Conservation (phyloP, 2,888 invertebrate species). For the Pristionchus mayeri region DNA sequence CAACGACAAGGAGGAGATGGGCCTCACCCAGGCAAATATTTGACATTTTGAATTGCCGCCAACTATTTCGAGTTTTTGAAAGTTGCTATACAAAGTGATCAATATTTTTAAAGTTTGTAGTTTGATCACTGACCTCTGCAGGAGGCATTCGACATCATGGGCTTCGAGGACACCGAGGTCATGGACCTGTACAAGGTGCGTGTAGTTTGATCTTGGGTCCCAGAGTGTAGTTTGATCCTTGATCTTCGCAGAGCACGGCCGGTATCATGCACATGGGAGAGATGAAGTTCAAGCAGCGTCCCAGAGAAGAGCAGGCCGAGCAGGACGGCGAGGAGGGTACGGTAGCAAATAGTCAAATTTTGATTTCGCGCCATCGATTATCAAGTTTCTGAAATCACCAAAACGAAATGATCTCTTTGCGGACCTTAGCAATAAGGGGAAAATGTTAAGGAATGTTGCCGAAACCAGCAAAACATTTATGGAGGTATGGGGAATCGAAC, state of each 20-base stretch:
- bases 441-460: not conserved
- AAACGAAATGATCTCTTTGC: no score
- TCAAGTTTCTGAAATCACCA: no score
- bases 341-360: conserved; percentile 77
- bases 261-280: conserved; percentile 99
- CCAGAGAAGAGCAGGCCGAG: conserved; percentile 99
- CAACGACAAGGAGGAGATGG: conserved; percentile 94
- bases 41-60: not conserved
- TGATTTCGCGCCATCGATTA: no score
- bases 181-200: conserved; percentile 93
- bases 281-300: conserved; percentile 99
- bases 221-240: conserved; percentile 11
- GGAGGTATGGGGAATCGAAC: conserved; percentile 61
- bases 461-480: conserved; percentile 32
- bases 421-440: not conserved
- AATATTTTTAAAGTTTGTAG: no score
- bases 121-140: conserved; percentile 76
- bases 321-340: conserved; percentile 80
- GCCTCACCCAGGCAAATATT: conserved; percentile 71
- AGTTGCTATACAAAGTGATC: no score
- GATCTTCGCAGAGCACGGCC: conserved; percentile 54
- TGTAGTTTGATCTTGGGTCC: not conserved
- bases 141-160: conserved; percentile 99
- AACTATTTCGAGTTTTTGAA: not conserved
- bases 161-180: conserved; percentile 97